These are phyloP conservation scores for Perithous albicinctus DNA, from an alignment of 2,888 invertebrate genomes.

Conservation along the genomic window DNA sequence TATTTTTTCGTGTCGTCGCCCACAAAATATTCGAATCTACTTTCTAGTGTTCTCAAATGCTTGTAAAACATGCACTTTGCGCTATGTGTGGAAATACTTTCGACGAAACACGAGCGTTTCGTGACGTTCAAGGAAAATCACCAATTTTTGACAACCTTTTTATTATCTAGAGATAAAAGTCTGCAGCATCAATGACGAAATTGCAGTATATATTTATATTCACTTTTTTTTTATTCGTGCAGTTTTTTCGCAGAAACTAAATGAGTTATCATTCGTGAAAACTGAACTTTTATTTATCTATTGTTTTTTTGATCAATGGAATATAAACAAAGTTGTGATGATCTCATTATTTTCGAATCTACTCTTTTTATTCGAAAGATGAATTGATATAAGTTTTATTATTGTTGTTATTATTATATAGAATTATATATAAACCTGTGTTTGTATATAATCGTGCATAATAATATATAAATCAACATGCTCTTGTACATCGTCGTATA, in stretches of 20 bases:
- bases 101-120: not conserved
- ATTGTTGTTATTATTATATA: no score
- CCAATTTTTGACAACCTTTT: not conserved
- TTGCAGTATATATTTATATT: not conserved
- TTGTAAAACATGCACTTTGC: conserved; percentile 1
- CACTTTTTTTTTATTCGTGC: not conserved
- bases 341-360: no score
- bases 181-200: not conserved
- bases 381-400: no score
- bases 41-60: not conserved
- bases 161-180: not conserved
- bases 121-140: not conserved
- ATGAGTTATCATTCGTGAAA: not conserved
- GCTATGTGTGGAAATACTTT: not conserved
- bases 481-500: no score
- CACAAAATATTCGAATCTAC: conserved; percentile 2
- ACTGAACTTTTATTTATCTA: not conserved
- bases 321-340: no score
- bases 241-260: not conserved
- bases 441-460: no score
- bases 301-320: not conserved
- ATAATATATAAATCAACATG: no score
- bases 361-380: no score
- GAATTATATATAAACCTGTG: no score
- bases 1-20: conserved; percentile 28